phyloP scores from a whole-genome alignment of 2,888 invertebrate species.

The Lasioglossum leucozonium region DNA sequence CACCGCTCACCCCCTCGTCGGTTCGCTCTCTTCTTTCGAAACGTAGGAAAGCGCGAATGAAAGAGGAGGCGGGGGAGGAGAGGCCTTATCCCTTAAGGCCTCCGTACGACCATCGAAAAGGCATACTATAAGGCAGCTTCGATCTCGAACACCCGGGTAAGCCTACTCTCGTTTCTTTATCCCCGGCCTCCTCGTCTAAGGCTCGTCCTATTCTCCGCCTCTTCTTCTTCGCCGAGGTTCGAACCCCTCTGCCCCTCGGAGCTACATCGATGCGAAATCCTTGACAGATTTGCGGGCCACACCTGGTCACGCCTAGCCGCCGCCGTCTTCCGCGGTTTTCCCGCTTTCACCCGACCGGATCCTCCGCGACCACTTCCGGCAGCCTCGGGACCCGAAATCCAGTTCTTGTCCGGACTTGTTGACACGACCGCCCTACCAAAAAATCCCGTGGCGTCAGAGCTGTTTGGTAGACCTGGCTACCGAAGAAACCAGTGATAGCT shows the following conservation, averaged over 20 bases:
- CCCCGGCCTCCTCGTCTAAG: slow-evolving; percentile 51
- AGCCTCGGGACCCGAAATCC: not conserved
- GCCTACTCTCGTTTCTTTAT: slow-evolving; percentile 67
- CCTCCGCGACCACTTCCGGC: not conserved
- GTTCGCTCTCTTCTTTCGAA: slow-evolving; percentile 43
- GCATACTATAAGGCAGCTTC: slow-evolving; percentile 77
- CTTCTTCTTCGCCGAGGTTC: slow-evolving; percentile 30
- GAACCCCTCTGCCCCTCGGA: not conserved
- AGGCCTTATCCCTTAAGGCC: slow-evolving; percentile 78
- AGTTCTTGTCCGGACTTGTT: not conserved
- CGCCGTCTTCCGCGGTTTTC: not conserved
- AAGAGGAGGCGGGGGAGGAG: slow-evolving; percentile 40
- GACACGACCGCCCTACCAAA: not conserved
- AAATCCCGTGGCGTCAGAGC: not conserved
- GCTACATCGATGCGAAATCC: slow-evolving; percentile 59
- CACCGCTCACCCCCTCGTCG: not conserved
- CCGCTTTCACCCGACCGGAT: not conserved
- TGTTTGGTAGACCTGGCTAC: not conserved
- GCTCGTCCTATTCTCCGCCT: slow-evolving; percentile 53
- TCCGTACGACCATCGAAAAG: slow-evolving; percentile 79
- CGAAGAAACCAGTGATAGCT: too few species aligned
- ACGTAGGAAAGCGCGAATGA: slow-evolving; percentile 60
- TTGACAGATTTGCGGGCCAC: slow-evolving; percentile 58
- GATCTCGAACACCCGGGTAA: slow-evolving; percentile 71
- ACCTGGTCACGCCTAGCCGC: slow-evolving; percentile 24